phyloP scores from a whole-genome alignment of 2,888 invertebrate species.

The Julus scanicus region DNA sequence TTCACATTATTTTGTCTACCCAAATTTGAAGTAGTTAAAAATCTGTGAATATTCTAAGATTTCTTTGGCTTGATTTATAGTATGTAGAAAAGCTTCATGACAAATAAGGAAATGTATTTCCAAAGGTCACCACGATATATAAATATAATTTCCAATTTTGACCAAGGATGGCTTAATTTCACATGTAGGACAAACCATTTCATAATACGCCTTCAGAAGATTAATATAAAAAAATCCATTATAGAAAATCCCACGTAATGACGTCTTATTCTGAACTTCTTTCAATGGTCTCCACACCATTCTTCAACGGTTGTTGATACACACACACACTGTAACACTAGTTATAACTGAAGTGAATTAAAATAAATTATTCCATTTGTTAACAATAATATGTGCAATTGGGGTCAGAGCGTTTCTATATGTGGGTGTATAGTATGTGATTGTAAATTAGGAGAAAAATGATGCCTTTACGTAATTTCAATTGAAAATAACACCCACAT shows the following conservation, averaged over 20 bases:
- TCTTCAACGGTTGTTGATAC: not conserved
- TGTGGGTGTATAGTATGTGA: not conserved
- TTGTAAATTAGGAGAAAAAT: not conserved
- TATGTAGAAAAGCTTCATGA: too few relatives aligned
- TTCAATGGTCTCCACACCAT: not conserved
- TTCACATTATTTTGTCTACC: too few relatives aligned
- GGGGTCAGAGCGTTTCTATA: not conserved
- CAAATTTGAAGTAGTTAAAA: too few relatives aligned
- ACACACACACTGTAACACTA: not conserved
- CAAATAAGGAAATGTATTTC: too few relatives aligned
- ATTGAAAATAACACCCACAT: not conserved
- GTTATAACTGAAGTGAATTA: not conserved
- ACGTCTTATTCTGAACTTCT: not conserved
- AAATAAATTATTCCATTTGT: not conserved
- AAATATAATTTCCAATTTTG: too few relatives aligned
- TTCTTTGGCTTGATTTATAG: too few relatives aligned
- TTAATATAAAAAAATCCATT: not conserved
- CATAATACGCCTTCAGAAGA: not conserved
- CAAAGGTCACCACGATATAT: too few relatives aligned
- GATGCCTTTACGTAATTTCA: not conserved
- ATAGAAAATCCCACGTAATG: not conserved
- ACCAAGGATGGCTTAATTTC: not conserved
- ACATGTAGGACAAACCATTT: too few relatives aligned
- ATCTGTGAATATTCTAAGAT: too few relatives aligned
- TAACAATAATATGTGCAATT: not conserved